Percentiles rank a stretch among this genome's conserved stretches.
Evolutionary conservation across 2,888 invertebrate species (phyloP).

Genomic region (Ectropis crepuscularia): DNA sequence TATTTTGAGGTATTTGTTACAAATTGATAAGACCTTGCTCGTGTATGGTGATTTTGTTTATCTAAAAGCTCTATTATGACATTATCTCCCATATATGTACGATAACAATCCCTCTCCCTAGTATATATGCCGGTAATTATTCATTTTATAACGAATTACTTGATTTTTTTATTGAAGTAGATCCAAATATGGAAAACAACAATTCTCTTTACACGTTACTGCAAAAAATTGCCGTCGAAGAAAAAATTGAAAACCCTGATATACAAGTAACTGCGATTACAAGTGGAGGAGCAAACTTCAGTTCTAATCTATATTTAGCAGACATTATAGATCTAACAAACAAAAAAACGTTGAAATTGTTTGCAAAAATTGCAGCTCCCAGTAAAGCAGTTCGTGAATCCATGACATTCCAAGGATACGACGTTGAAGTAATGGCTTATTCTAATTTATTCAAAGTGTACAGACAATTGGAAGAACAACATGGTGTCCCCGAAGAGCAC

Average conservation of each 20-base stretch:
- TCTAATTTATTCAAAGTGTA: conserved; percentile 1
- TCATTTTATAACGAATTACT: too few relatives aligned
- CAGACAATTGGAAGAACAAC: conserved; percentile 11
- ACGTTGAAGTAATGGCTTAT: background rate
- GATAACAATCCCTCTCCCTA: too few relatives aligned
- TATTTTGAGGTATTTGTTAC: too few relatives aligned
- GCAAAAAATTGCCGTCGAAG: background rate
- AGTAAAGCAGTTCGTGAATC: background rate
- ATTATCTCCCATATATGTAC: too few relatives aligned
- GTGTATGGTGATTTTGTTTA: too few relatives aligned
- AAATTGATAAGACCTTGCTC: too few relatives aligned
- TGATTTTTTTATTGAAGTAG: too few relatives aligned
- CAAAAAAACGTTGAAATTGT: background rate
- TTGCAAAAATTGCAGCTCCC: conserved; percentile 1
- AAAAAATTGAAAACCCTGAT: background rate
- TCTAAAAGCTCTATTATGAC: too few relatives aligned
- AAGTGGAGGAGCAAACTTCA: background rate
- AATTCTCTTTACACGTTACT: background rate
- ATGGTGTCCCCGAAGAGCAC: background rate
- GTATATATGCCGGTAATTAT: too few relatives aligned
- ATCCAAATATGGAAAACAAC: background rate
- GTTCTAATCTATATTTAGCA: background rate
- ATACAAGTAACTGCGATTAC: background rate
- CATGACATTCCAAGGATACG: background rate
- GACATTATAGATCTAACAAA: background rate